Evolutionary conservation across 2,888 invertebrate genomes (phyloP).

Genomic region (Epinotia bilunana): DNA sequence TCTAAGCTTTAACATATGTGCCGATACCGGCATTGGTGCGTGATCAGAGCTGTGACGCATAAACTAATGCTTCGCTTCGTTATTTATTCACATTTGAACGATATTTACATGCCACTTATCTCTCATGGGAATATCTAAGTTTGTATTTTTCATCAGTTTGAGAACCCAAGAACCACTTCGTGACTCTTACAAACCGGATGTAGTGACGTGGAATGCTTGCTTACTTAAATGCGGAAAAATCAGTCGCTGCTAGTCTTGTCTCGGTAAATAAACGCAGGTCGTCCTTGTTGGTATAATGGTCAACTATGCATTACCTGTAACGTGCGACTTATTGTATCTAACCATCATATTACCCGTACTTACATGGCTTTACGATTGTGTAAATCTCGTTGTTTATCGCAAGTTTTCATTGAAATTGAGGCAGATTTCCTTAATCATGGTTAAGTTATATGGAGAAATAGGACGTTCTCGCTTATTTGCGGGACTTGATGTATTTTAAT

Average conservation of each 20-base stretch:
- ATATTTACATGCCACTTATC: slow-evolving; percentile 31
- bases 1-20: slow-evolving; percentile 31
- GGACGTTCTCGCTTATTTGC: slow-evolving; percentile 16
- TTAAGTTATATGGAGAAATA: background rate
- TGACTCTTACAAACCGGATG: slow-evolving; percentile 27
- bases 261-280: slow-evolving; percentile 29
- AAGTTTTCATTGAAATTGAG: slow-evolving; percentile 4
- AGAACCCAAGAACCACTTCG: slow-evolving; percentile 4
- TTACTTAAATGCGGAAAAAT: slow-evolving; percentile 40
- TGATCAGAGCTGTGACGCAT: slow-evolving; percentile 45
- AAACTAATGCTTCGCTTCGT: slow-evolving; percentile 32
- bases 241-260: slow-evolving; percentile 19
- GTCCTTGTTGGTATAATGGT: slow-evolving; percentile 41
- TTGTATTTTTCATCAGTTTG: slow-evolving; percentile 5
- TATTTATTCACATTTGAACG: slow-evolving; percentile 40
- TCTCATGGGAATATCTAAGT: slow-evolving; percentile 13
- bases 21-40: slow-evolving; percentile 29
- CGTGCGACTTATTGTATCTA: slow-evolving; percentile 26
- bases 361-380: slow-evolving; percentile 20
- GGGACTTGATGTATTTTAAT: slow-evolving; percentile 26
- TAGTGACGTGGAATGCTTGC: slow-evolving; percentile 9
- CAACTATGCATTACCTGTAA: slow-evolving; percentile 34
- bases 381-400: background rate
- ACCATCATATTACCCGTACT: slow-evolving; percentile 2
- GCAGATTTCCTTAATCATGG: background rate